phyloP scores from a whole-genome alignment of 2,888 invertebrate genomes.

The Drosophila percnosoma region DNA sequence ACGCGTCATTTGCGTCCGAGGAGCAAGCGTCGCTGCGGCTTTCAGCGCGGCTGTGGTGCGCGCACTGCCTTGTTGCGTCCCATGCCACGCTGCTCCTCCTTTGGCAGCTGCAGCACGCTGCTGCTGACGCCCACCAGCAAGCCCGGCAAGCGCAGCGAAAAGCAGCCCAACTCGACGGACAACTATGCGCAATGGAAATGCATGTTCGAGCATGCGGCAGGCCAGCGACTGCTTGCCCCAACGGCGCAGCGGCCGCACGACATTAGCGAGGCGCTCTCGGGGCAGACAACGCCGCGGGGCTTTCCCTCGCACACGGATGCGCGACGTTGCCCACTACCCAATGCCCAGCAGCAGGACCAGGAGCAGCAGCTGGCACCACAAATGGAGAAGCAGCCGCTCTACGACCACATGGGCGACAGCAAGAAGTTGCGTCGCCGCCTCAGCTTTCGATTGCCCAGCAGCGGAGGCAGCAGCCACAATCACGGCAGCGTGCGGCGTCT shows the following conservation, averaged over 20 bases:
- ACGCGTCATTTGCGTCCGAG: slow-evolving; percentile 14
- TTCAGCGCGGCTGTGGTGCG: slow-evolving; percentile 24
- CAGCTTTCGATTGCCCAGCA: slow-evolving; percentile 56
- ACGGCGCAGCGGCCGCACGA: slow-evolving; percentile 35
- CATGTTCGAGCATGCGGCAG: slow-evolving; percentile 57
- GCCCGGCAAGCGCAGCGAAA: slow-evolving; percentile 3
- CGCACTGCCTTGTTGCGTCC: slow-evolving; percentile 51
- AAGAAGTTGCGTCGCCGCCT: slow-evolving; percentile 53
- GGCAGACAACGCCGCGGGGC: slow-evolving; percentile 74
- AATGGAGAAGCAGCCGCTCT: slow-evolving; percentile 26
- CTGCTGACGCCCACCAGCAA: slow-evolving; percentile 38
- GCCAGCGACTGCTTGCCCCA: slow-evolving; percentile 8
- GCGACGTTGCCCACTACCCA: slow-evolving; percentile 32
- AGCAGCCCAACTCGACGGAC: slow-evolving; percentile 17
- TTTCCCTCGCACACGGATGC: slow-evolving; percentile 76
- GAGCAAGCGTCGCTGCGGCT: slow-evolving; percentile 20
- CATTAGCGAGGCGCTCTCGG: slow-evolving; percentile 68
- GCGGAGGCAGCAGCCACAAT: slow-evolving; percentile 2
- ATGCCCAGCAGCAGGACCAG: neutral
- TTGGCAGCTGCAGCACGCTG: slow-evolving; percentile 54
- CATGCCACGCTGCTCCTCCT: slow-evolving; percentile 74
- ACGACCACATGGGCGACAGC: slow-evolving; percentile 31
- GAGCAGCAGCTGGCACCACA: neutral
- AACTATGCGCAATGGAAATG: slow-evolving; percentile 69
- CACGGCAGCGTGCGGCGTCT: slow-evolving; percentile 36